Percentiles rank a stretch among this genome's conserved stretches.
These are phyloP conservation scores for Brotogeris chrysoptera DNA, from an alignment of 2,797 vertebrate genomes.

Conservation along the genomic window DNA sequence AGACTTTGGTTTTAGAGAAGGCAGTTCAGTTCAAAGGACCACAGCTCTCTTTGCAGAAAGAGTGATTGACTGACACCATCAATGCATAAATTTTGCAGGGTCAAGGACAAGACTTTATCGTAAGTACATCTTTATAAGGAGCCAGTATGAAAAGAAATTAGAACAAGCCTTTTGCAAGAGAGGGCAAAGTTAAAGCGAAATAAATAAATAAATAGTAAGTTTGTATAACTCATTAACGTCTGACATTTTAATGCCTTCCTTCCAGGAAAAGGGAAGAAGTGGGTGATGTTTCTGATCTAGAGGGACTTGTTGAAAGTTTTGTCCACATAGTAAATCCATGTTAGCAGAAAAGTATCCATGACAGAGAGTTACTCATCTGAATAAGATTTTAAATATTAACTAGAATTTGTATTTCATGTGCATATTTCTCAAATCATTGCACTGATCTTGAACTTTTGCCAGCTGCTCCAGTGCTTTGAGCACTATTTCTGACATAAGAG, in stretches of 20 bases:
- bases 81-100: neutral
- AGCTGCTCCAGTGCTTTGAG: neutral
- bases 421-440: neutral
- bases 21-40: neutral
- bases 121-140: neutral
- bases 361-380: neutral
- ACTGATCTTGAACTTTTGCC: neutral
- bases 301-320: neutral
- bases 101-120: neutral
- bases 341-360: neutral
- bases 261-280: neutral
- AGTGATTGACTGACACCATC: neutral
- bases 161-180: neutral
- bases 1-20: neutral
- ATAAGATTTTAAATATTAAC: neutral
- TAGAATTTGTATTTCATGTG: neutral
- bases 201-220: neutral
- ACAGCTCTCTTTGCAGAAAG: neutral
- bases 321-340: neutral
- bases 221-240: neutral
- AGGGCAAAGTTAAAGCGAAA: neutral
- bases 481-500: neutral
- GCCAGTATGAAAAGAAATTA: neutral
- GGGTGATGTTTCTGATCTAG: neutral
- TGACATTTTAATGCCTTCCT: neutral